These are phyloP conservation scores for Syrphus vitripennis DNA, from an alignment of 2,888 invertebrate genomes.

Conservation along the genomic window DNA sequence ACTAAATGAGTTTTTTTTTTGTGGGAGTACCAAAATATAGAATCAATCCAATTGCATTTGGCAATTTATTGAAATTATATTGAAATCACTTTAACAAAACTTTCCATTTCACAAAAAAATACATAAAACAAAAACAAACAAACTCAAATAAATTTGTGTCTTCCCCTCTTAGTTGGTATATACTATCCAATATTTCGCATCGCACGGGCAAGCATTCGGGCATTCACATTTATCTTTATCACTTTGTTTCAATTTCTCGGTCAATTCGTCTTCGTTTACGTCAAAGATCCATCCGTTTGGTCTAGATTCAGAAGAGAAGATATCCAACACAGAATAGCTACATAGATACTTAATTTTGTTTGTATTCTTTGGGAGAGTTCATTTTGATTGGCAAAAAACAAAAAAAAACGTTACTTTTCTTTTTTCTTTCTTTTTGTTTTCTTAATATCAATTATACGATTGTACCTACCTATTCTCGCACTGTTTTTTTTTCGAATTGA, in stretches of 20 bases:
- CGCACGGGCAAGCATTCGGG: not conserved
- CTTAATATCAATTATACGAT: conserved; percentile 56
- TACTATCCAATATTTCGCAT: too few species aligned
- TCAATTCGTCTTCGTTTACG: conserved; percentile 55
- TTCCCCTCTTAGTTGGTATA: too few species aligned
- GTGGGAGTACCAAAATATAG: not conserved
- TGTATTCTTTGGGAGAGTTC: not conserved
- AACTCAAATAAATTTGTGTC: not conserved
- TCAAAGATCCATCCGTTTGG: conserved; percentile 28
- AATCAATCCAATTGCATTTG: conserved; percentile 27
- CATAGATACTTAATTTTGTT: not conserved
- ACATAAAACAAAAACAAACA: not conserved
- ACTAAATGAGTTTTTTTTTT: not conserved
- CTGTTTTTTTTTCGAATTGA: not conserved
- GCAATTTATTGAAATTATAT: conserved; percentile 48
- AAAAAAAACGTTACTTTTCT: conserved; percentile 9
- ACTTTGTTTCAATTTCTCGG: conserved; percentile 30
- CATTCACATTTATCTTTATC: conserved; percentile 21
- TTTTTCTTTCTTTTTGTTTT: conserved; percentile 10
- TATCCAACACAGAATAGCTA: not conserved
- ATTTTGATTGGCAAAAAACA: conserved; percentile 7
- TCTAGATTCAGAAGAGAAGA: not conserved
- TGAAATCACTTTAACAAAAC: conserved; percentile 20
- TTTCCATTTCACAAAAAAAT: not conserved
- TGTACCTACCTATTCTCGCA: conserved; percentile 16